These are phyloP conservation scores for Lithophane leautieri DNA, from an alignment of 2,888 invertebrate genomes.

Conservation along the genomic window DNA sequence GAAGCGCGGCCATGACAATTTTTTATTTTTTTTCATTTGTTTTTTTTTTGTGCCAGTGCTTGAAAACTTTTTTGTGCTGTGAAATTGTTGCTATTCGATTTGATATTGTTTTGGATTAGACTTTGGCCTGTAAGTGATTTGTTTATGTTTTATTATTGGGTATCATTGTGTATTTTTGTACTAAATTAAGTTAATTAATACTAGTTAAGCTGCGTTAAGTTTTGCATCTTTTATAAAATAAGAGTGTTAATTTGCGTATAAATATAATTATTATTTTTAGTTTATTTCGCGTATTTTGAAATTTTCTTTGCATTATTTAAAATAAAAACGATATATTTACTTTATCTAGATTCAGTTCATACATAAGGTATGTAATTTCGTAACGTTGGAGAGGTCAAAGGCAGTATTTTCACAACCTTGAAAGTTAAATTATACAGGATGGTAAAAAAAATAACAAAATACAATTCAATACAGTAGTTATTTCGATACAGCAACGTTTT, in stretches of 20 bases:
- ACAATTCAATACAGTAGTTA: neutral
- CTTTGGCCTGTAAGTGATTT: conserved; percentile 57
- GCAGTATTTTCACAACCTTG: conserved; percentile 15
- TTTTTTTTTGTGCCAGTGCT: conserved; percentile 65
- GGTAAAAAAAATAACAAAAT: neutral
- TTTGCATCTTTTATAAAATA: conserved; percentile 14
- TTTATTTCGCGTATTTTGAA: neutral
- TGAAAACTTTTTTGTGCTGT: conserved; percentile 64
- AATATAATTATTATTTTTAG: neutral
- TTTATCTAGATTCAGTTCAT: neutral
- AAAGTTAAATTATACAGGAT: neutral
- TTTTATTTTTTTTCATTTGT: conserved; percentile 66
- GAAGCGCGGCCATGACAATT: conserved; percentile 69
- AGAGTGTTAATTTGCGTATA: neutral
- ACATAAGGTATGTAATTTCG: neutral
- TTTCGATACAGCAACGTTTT: neutral
- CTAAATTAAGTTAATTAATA: conserved; percentile 19
- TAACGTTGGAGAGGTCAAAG: neutral
- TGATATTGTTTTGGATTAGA: conserved; percentile 61
- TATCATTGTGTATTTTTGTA: conserved; percentile 22
- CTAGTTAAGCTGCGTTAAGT: conserved; percentile 22
- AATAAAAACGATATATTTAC: neutral
- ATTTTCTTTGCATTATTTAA: neutral
- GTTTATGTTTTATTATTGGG: conserved; percentile 7
- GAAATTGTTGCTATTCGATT: conserved; percentile 53